A percentile compares a stretch with the other conserved stretches of the same genome.
Evolutionary conservation across 2,888 invertebrate genomes (phyloP).

Genomic region (Drymonia ruficornis): DNA sequence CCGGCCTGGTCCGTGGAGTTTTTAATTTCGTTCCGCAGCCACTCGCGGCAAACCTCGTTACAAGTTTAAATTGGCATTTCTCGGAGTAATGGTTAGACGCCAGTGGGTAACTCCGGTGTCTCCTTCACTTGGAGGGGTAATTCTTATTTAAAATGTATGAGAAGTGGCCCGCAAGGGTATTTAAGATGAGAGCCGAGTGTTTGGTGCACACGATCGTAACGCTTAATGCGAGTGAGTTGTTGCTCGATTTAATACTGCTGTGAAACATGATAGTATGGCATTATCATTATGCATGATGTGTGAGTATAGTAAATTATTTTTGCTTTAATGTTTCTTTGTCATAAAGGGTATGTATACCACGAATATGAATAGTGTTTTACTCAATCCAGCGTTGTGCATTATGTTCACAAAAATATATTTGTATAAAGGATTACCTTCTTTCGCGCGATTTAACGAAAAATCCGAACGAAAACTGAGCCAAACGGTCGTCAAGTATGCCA

Average conservation of each 20-base stretch:
- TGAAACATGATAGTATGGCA: not conserved
- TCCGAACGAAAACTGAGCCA: too few relatives aligned
- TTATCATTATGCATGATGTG: not conserved
- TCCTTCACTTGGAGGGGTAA: slow-evolving; percentile 67
- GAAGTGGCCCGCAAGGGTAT: slow-evolving; percentile 41
- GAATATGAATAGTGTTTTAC: too few relatives aligned
- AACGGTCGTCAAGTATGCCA: too few relatives aligned
- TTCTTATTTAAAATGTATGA: slow-evolving; percentile 81
- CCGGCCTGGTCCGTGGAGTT: slow-evolving; percentile 69
- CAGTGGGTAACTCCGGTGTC: slow-evolving; percentile 72
- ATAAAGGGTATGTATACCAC: too few relatives aligned
- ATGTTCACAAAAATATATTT: too few relatives aligned
- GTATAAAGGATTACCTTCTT: too few relatives aligned
- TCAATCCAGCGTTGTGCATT: too few relatives aligned
- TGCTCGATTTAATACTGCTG: not conserved
- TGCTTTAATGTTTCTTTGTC: too few relatives aligned
- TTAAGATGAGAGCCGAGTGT: slow-evolving; percentile 40
- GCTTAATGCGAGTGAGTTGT: slow-evolving; percentile 10
- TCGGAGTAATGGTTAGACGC: slow-evolving; percentile 79
- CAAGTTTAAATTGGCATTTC: slow-evolving; percentile 84
- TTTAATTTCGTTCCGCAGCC: slow-evolving; percentile 81
- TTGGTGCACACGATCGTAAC: slow-evolving; percentile 30
- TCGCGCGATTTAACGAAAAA: too few relatives aligned
- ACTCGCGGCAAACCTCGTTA: slow-evolving; percentile 82
- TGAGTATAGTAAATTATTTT: too few relatives aligned